Conservation (phyloP, 2,888 invertebrate species). For the Acronicta leporina region DNA sequence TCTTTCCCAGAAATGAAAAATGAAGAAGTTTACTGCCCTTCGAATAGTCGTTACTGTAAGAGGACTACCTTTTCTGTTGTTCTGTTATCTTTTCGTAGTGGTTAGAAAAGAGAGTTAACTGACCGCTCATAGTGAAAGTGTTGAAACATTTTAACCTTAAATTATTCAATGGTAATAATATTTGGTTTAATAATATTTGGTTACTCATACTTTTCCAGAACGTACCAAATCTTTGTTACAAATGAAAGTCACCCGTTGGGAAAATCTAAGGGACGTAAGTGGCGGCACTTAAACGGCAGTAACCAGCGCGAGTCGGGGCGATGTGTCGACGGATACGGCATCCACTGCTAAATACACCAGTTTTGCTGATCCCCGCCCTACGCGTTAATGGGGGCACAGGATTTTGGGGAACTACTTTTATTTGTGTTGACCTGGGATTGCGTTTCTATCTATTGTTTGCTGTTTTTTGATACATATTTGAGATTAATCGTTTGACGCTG, state of each 20-base stretch:
- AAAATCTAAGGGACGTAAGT: slow-evolving; percentile 53
- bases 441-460: slow-evolving; percentile 8
- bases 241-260: slow-evolving; percentile 46
- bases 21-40: too few species aligned
- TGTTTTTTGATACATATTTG: neutral
- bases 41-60: too few species aligned
- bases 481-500: neutral
- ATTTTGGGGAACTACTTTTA: slow-evolving; percentile 35
- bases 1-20: too few species aligned
- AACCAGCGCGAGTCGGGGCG: slow-evolving; percentile 60
- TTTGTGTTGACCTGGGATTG: slow-evolving; percentile 35
- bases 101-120: too few species aligned
- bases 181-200: too few species aligned
- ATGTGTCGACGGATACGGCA: slow-evolving; percentile 67
- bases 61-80: too few species aligned
- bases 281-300: slow-evolving; percentile 62
- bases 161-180: too few species aligned
- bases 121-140: too few species aligned
- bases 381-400: slow-evolving; percentile 29
- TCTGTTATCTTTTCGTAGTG: too few species aligned
- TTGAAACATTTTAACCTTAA: too few species aligned
- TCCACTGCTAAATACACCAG: slow-evolving; percentile 62
- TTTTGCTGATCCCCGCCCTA: slow-evolving; percentile 52
- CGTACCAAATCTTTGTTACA: slow-evolving; percentile 25
- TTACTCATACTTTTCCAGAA: slow-evolving; percentile 33